These are phyloP conservation scores for Lobophora halterata DNA, from an alignment of 2,888 invertebrate genomes.

Conservation along the genomic window DNA sequence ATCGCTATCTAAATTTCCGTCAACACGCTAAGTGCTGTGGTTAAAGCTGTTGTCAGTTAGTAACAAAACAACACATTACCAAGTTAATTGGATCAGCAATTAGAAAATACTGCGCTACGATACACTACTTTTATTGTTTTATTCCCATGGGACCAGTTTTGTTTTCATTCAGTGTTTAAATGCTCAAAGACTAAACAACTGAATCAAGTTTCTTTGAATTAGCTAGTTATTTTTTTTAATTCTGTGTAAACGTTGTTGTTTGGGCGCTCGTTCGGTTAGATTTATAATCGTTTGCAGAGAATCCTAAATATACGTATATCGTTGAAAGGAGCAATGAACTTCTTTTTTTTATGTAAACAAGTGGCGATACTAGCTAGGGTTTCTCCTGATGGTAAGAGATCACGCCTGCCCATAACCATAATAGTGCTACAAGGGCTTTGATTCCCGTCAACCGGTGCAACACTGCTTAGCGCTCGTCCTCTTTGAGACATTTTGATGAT, in stretches of 20 bases:
- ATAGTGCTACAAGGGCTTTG: no score
- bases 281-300: constrained; percentile 10
- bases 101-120: constrained; percentile 28
- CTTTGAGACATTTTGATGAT: no score
- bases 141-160: constrained; percentile 24
- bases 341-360: no score
- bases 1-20: constrained; percentile 11
- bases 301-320: constrained; percentile 18
- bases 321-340: constrained; percentile 20
- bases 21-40: constrained; percentile 9
- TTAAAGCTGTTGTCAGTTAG: constrained; percentile 23
- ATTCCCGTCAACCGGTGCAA: no score
- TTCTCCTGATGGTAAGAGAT: no score
- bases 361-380: no score
- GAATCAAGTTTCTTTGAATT: constrained; percentile 6
- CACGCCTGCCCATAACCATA: no score
- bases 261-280: constrained; percentile 1
- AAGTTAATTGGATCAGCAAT: constrained; percentile 34
- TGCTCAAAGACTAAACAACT: no score
- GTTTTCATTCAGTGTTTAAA: constrained; percentile 9
- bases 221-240: constrained; percentile 2
- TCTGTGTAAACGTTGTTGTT: background rate
- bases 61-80: constrained; percentile 23
- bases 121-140: constrained; percentile 25
- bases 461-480: no score